These are phyloP conservation scores for Poeciliopsis infans DNA, from an alignment of 2,797 vertebrate species.

Conservation along the genomic window DNA sequence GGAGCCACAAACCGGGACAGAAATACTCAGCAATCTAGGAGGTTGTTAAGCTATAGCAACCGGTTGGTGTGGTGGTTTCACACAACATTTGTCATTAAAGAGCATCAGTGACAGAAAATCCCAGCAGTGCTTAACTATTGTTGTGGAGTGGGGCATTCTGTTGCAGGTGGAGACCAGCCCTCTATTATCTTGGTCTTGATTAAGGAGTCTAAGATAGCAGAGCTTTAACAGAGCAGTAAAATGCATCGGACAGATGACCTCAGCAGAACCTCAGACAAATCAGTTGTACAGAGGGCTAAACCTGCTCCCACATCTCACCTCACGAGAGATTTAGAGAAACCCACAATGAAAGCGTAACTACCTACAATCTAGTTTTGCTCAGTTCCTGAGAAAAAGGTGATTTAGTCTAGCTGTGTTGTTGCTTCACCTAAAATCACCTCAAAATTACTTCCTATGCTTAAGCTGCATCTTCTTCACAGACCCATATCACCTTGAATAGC, in stretches of 20 bases:
- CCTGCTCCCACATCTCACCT: conserved; percentile 22
- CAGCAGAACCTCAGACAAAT: conserved; percentile 21
- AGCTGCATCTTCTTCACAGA: conserved; percentile 8
- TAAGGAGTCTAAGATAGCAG: conserved; percentile 13
- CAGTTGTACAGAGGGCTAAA: conserved; percentile 8
- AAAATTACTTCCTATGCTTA: conserved; percentile 12
- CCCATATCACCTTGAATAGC: conserved; percentile 36
- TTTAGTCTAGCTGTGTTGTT: conserved; percentile 18
- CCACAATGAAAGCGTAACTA: conserved; percentile 17
- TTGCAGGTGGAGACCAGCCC: conserved; percentile 25
- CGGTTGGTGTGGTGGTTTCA: background rate
- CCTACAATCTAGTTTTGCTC: conserved; percentile 27
- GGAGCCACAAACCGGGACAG: background rate
- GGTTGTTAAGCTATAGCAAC: background rate
- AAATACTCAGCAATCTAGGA: background rate
- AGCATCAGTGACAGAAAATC: background rate
- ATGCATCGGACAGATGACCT: conserved; percentile 44
- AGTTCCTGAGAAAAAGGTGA: conserved; percentile 6
- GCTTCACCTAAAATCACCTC: conserved; percentile 30
- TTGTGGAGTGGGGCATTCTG: background rate
- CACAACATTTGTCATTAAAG: background rate
- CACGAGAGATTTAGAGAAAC: conserved; percentile 39
- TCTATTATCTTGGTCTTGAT: conserved; percentile 37
- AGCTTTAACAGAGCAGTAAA: conserved; percentile 41
- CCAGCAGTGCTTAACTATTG: background rate